phyloP scores from a whole-genome alignment of 2,888 invertebrate genomes.

The Lochmaea capreae region DNA sequence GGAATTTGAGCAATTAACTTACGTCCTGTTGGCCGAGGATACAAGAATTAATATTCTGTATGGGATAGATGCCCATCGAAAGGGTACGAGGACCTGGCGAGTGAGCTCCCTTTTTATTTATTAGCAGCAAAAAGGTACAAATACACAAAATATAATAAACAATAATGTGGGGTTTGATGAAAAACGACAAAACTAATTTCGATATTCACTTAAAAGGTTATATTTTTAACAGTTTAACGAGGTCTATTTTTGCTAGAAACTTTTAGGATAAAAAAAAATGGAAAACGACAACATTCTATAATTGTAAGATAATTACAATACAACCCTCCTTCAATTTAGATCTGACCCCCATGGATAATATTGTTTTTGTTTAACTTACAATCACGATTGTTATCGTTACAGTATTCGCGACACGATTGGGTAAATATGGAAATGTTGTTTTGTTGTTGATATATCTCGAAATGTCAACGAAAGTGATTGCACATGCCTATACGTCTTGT shows the following conservation, averaged over 20 bases:
- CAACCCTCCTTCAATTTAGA: not conserved
- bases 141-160: conserved; percentile 67
- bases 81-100: conserved; percentile 92
- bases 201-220: not conserved
- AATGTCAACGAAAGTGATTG: not conserved
- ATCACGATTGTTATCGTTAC: not conserved
- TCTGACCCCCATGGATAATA: not conserved
- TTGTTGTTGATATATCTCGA: not conserved
- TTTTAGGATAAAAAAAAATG: not conserved
- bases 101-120: conserved; percentile 80
- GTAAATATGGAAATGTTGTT: not conserved
- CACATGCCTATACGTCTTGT: not conserved
- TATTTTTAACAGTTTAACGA: not conserved
- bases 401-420: not conserved
- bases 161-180: conserved; percentile 14
- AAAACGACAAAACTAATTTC: not conserved
- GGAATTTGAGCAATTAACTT: conserved; percentile 69
- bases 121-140: conserved; percentile 68
- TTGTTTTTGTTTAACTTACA: not conserved
- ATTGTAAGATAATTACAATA: not conserved
- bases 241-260: not conserved
- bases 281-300: not conserved
- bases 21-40: conserved; percentile 90
- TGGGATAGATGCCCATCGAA: conserved; percentile 91
- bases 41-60: conserved; percentile 88